A percentile compares a stretch with the other conserved stretches of the same genome.
These are phyloP conservation scores for Pantherophis alleghaniensis DNA, from an alignment of 2,797 vertebrate species.

Conservation along the genomic window DNA sequence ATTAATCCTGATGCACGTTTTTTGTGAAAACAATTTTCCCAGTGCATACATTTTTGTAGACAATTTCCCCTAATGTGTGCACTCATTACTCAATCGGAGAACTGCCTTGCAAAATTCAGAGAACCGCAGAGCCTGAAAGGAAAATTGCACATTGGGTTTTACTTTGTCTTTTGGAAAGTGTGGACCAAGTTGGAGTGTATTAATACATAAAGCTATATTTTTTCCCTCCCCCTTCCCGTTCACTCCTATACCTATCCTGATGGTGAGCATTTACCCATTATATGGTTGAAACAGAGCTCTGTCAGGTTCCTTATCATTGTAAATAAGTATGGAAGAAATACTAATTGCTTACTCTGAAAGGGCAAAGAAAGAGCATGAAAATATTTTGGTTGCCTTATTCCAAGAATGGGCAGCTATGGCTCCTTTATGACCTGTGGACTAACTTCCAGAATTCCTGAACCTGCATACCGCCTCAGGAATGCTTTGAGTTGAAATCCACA, in stretches of 20 bases:
- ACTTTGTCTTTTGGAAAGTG: neutral
- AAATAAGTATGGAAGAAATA: rapidly evolving
- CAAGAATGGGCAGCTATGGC: neutral
- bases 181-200: neutral
- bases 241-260: neutral
- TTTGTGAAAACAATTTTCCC: neutral
- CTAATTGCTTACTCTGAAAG: neutral
- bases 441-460: neutral
- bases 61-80: neutral
- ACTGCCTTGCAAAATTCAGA: neutral
- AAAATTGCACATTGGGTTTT: neutral
- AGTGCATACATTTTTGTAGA: neutral
- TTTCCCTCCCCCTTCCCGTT: neutral
- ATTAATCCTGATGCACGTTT: neutral
- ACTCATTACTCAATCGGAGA: neutral
- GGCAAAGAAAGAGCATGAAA: neutral
- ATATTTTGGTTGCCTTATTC: neutral
- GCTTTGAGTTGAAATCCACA: neutral
- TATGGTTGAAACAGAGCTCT: neutral
- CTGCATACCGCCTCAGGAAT: neutral
- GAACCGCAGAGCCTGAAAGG: neutral
- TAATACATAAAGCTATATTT: neutral
- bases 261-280: neutral
- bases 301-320: neutral
- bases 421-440: neutral